Percentiles rank a stretch among this genome's conserved stretches.
phyloP scores from a whole-genome alignment of 2,888 invertebrate species.

The Alcis repandata region DNA sequence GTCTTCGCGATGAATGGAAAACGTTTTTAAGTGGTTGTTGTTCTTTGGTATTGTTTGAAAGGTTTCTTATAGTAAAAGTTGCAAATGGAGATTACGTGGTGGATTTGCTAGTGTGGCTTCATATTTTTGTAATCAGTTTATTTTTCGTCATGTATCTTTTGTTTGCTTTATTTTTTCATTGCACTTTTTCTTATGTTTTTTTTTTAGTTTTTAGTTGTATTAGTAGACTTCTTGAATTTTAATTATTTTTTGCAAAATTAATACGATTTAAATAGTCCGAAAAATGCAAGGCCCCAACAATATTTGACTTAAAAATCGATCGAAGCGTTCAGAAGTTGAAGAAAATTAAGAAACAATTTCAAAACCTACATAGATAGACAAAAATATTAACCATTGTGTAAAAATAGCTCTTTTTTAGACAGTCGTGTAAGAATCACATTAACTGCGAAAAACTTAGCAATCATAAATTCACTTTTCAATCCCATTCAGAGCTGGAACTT shows the following conservation, averaged over 20 bases:
- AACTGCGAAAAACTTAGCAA: conserved; percentile 24
- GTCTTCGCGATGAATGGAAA: conserved; percentile 35
- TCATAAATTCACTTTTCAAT: conserved; percentile 47
- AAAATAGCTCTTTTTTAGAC: too few relatives aligned
- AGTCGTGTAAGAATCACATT: conserved; percentile 9
- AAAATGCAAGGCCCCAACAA: too few relatives aligned
- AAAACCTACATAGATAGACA: too few relatives aligned
- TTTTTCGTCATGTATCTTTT: neutral
- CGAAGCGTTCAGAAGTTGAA: too few relatives aligned
- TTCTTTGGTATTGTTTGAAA: conserved; percentile 39
- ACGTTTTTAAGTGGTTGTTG: conserved; percentile 40
- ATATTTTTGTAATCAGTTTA: neutral
- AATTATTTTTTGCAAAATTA: too few relatives aligned
- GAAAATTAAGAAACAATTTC: neutral
- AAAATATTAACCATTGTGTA: too few relatives aligned
- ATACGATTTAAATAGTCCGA: too few relatives aligned
- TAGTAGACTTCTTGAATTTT: too few relatives aligned
- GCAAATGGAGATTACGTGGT: conserved; percentile 16
- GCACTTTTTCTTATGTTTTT: too few relatives aligned
- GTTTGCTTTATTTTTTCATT: too few relatives aligned
- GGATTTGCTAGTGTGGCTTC: conserved; percentile 9
- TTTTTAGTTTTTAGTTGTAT: too few relatives aligned
- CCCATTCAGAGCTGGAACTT: conserved; percentile 37
- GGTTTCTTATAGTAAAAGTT: conserved; percentile 25
- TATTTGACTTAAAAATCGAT: too few relatives aligned